Evolutionary conservation across 2,797 vertebrate species (phyloP).

Genomic region (Lerista edwardsae): DNA sequence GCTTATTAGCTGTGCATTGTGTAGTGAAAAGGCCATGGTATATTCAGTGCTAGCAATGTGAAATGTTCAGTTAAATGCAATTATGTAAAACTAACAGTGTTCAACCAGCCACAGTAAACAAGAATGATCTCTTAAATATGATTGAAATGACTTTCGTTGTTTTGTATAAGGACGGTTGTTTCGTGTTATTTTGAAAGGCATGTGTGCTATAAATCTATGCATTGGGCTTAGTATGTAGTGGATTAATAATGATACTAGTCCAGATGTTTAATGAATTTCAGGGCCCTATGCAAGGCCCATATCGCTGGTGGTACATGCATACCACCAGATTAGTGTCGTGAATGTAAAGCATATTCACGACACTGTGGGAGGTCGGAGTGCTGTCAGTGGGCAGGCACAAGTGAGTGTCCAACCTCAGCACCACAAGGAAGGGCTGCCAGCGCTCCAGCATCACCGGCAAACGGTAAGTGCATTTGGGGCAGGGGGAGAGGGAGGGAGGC

Average conservation of each 20-base stretch:
- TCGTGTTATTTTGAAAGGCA: not conserved
- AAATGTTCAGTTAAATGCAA: not conserved
- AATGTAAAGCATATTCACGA: no score
- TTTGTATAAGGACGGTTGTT: not conserved
- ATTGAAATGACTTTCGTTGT: not conserved
- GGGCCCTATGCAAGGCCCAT: no score
- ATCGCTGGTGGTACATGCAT: no score
- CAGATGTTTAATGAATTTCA: not conserved
- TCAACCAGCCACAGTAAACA: not conserved
- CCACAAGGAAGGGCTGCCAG: no score
- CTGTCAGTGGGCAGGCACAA: no score
- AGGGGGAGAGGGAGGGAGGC: no score
- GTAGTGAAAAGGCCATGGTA: not conserved
- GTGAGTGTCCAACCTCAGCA: no score
- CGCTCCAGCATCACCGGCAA: no score
- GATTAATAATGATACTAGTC: not conserved
- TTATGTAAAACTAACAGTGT: not conserved
- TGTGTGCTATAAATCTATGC: not conserved
- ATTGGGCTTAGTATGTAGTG: not conserved
- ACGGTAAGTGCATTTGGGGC: no score
- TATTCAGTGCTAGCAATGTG: not conserved
- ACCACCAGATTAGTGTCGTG: no score
- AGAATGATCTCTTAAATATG: not conserved
- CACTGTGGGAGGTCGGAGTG: no score
- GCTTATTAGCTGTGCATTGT: conserved; percentile 17